Percentiles rank a stretch among this genome's conserved stretches.
phyloP scores from a whole-genome alignment of 2,888 invertebrate genomes.

The Tridacna gigas region DNA sequence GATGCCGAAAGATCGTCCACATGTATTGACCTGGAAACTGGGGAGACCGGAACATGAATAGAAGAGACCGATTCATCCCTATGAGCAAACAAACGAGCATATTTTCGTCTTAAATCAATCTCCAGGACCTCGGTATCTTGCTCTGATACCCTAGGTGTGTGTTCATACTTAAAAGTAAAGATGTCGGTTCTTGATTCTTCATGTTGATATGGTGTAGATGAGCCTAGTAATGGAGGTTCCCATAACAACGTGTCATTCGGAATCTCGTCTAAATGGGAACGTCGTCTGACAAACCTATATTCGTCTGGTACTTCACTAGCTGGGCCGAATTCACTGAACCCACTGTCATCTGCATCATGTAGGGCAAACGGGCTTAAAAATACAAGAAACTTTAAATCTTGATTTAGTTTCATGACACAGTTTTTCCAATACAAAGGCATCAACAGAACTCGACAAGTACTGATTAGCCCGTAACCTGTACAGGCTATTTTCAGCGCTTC shows the following conservation, averaged over 20 bases:
- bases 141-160: background rate
- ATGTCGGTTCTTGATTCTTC: background rate
- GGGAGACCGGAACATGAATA: too few species aligned
- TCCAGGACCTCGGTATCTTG: conserved; percentile 4
- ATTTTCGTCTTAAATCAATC: conserved; percentile 5
- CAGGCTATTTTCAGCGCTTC: too few species aligned
- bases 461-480: too few species aligned
- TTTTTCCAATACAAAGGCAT: too few species aligned
- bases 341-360: conserved; percentile 51
- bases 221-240: background rate
- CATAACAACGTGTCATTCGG: background rate
- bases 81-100: background rate
- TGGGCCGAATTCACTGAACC: conserved; percentile 44
- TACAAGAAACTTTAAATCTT: too few species aligned
- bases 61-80: background rate
- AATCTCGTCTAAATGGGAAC: background rate
- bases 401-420: too few species aligned
- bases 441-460: too few species aligned
- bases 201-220: conserved; percentile 15
- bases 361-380: background rate
- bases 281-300: background rate
- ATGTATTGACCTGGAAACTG: too few species aligned
- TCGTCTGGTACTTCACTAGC: conserved; percentile 3
- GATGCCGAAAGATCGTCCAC: too few species aligned
- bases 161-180: background rate